Conservation (phyloP, 1,140 invertebrate species). For the Drosophila suzukii region DNA sequence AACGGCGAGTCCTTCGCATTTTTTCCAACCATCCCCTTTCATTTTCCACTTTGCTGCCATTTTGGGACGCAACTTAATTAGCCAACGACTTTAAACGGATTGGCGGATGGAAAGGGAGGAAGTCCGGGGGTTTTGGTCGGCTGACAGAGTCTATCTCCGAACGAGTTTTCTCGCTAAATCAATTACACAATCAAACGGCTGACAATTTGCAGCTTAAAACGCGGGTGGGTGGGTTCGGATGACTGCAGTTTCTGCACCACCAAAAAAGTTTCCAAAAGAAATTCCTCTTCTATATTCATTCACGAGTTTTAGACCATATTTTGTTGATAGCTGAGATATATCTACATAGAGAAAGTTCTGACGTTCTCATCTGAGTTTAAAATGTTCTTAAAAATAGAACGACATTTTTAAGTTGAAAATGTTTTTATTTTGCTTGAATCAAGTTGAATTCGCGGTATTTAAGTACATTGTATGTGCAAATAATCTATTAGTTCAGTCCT, state of each 20-base stretch:
- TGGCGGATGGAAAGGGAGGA: conserved; percentile 7
- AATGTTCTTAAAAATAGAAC: no score
- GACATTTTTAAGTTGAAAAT: no score
- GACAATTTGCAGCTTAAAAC: conserved; percentile 51
- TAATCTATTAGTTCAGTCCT: no score
- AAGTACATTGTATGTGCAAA: no score
- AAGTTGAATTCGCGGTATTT: no score
- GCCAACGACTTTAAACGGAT: conserved; percentile 72
- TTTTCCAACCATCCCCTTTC: conserved; percentile 8
- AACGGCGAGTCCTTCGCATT: conserved; percentile 11
- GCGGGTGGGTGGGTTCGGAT: no score
- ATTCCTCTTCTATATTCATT: background rate
- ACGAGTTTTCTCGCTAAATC: conserved; percentile 59
- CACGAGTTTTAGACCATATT: background rate
- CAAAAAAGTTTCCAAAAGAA: background rate
- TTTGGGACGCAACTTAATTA: conserved; percentile 65
- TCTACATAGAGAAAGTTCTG: no score
- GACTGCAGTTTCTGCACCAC: background rate
- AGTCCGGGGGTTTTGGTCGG: background rate
- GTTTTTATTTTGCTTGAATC: no score
- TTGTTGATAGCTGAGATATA: background rate
- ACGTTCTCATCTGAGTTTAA: no score
- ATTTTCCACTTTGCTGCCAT: conserved; percentile 41
- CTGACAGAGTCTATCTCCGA: background rate
- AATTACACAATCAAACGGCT: conserved; percentile 72